These are phyloP conservation scores for Nannospalax galili DNA, from an alignment of 2,113 vertebrate genomes.

Conservation along the genomic window DNA sequence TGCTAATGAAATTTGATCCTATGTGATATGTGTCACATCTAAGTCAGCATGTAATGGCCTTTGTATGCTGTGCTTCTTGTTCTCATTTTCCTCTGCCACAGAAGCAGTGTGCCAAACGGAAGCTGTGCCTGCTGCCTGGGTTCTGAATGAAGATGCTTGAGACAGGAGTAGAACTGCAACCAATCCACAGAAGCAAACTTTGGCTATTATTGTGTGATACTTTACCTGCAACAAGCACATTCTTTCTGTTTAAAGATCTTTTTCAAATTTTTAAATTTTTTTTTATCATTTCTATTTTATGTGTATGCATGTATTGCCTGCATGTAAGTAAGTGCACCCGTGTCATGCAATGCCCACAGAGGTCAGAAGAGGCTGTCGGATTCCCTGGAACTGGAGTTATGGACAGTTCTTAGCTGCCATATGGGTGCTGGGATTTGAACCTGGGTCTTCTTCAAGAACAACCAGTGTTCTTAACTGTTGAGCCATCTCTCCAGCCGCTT, in stretches of 20 bases:
- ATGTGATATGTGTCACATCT: not conserved
- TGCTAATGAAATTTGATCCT: not conserved
- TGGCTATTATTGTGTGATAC: not conserved
- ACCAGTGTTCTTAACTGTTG: too few relatives aligned
- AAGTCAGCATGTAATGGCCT: not conserved
- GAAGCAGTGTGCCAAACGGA: rapidly evolving
- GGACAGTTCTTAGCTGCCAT: too few relatives aligned
- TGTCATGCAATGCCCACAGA: too few relatives aligned
- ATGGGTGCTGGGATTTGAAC: too few relatives aligned
- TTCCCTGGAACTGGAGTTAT: too few relatives aligned
- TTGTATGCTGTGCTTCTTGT: not conserved
- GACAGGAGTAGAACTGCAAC: not conserved
- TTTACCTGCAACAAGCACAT: not conserved
- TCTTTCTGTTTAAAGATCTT: not conserved
- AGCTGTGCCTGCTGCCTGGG: not conserved
- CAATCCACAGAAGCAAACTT: not conserved
- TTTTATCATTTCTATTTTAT: too few relatives aligned
- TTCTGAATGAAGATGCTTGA: not conserved
- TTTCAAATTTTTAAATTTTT: too few relatives aligned
- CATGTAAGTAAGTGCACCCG: too few relatives aligned
- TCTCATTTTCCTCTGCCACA: not conserved
- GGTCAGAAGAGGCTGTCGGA: too few relatives aligned
- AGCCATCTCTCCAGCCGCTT: too few relatives aligned
- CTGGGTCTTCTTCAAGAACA: too few relatives aligned
- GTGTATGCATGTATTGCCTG: too few relatives aligned